Percentiles rank a stretch among this genome's conserved stretches.
Evolutionary conservation across 2,888 invertebrate species (phyloP).

Genomic region (Mycalesis mineus): DNA sequence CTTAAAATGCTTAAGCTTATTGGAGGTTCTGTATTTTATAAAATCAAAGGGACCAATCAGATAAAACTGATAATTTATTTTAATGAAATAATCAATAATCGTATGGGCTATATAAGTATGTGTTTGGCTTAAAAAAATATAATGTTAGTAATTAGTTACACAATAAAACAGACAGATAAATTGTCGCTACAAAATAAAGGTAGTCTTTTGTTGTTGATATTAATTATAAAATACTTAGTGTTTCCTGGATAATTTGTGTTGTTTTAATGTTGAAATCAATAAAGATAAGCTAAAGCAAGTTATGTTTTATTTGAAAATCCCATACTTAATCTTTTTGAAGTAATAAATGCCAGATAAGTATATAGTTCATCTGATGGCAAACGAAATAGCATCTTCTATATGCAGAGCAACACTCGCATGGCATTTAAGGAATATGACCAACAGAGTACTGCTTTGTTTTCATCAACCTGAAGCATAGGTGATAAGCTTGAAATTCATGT

Average conservation of each 20-base stretch:
- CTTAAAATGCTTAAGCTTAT: neutral
- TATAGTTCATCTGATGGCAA: too few relatives aligned
- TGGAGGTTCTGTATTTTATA: conserved; percentile 48
- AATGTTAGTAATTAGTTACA: neutral
- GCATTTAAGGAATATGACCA: too few relatives aligned
- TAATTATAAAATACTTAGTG: conserved; percentile 14
- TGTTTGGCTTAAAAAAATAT: neutral
- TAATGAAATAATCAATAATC: neutral
- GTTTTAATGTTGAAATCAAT: conserved; percentile 17
- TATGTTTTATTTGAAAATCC: neutral
- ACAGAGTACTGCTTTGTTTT: too few relatives aligned
- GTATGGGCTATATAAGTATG: neutral
- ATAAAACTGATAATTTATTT: conserved; percentile 35
- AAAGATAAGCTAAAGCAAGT: conserved; percentile 8
- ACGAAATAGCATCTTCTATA: too few relatives aligned
- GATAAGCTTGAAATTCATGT: too few relatives aligned
- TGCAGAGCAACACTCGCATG: too few relatives aligned
- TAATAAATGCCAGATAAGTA: too few relatives aligned
- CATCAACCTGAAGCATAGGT: too few relatives aligned
- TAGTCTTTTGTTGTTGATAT: conserved; percentile 2
- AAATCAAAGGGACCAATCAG: conserved; percentile 61
- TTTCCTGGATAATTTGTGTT: conserved; percentile 12
- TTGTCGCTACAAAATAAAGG: neutral
- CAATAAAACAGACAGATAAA: neutral
- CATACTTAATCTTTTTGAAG: too few relatives aligned